Conservation (phyloP, 2,113 vertebrate species). For the Onychostoma macrolepis region DNA sequence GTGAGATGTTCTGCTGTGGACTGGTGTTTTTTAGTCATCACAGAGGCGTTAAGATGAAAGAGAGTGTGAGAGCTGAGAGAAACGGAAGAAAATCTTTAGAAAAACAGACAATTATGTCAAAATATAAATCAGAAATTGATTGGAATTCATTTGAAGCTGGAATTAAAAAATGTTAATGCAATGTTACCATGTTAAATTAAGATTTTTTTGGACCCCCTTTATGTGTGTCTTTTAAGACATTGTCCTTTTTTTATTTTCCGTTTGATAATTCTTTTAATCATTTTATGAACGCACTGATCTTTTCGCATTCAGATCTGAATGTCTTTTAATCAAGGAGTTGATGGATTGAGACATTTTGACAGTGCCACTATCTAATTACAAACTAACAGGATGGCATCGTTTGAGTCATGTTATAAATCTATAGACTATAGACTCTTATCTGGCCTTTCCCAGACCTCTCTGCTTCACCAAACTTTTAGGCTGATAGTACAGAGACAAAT, state of each 20-base stretch:
- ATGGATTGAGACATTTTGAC: not conserved
- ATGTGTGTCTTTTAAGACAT: not conserved
- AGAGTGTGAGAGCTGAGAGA: slow-evolving; percentile 20
- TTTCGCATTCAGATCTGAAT: not conserved
- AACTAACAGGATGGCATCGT: not conserved
- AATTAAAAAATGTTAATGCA: not conserved
- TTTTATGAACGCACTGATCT: not conserved
- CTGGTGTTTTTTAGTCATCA: slow-evolving; percentile 51
- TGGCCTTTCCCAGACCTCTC: not conserved
- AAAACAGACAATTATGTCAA: not conserved
- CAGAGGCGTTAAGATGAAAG: slow-evolving; percentile 47
- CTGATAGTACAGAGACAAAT: not conserved
- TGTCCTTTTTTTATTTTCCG: not conserved
- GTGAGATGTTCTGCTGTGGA: slow-evolving; percentile 49
- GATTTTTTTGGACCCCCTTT: too few relatives aligned
- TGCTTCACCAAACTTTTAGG: not conserved
- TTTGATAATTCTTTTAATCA: not conserved
- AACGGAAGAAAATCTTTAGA: slow-evolving; percentile 1
- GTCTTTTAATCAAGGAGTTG: not conserved
- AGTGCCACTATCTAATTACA: not conserved
- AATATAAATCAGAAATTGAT: not conserved
- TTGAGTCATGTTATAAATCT: not conserved
- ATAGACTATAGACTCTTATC: not conserved
- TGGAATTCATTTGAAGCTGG: not conserved
- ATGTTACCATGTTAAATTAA: not conserved